phyloP scores from a whole-genome alignment of 2,797 vertebrate species.

The Pipistrellus kuhlii region DNA sequence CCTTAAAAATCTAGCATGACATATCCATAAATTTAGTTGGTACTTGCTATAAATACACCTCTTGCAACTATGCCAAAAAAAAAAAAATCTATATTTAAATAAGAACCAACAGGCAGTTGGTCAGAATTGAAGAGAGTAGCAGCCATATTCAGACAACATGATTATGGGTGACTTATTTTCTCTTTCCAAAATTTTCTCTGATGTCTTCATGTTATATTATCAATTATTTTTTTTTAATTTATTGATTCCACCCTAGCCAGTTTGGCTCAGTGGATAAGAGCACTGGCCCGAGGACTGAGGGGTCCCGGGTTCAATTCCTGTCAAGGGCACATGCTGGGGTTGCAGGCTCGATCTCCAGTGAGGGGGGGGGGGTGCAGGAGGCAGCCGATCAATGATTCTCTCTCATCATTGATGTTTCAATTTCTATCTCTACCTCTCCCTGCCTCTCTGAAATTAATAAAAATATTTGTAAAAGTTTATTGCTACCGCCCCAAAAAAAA shows the following conservation, averaged over 20 bases:
- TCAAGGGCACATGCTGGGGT: too few relatives aligned
- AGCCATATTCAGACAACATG: background rate
- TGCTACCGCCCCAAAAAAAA: background rate
- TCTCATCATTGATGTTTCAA: too few relatives aligned
- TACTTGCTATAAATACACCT: background rate
- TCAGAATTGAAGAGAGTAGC: conserved; percentile 47
- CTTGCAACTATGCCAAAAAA: conserved; percentile 5
- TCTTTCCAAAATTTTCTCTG: conserved; percentile 29
- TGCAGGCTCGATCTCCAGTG: too few relatives aligned
- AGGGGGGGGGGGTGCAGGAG: too few relatives aligned
- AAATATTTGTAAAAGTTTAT: background rate
- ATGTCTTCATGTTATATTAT: conserved; percentile 14
- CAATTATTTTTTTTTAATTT: background rate
- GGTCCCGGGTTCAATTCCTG: too few relatives aligned
- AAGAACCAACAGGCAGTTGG: background rate
- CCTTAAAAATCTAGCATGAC: conserved; percentile 48
- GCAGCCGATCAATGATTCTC: too few relatives aligned
- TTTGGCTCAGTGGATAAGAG: too few relatives aligned
- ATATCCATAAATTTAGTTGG: conserved; percentile 38
- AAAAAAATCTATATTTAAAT: conserved; percentile 43
- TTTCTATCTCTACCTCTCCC: too few relatives aligned
- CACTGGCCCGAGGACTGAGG: too few relatives aligned
- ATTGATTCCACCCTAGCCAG: too few relatives aligned
- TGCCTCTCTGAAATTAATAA: too few relatives aligned
- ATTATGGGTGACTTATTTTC: background rate